Percentiles rank a stretch among this genome's conserved stretches.
These are phyloP conservation scores for Drosophila chauvacae DNA, from an alignment of 1,140 invertebrate species.

Conservation along the genomic window DNA sequence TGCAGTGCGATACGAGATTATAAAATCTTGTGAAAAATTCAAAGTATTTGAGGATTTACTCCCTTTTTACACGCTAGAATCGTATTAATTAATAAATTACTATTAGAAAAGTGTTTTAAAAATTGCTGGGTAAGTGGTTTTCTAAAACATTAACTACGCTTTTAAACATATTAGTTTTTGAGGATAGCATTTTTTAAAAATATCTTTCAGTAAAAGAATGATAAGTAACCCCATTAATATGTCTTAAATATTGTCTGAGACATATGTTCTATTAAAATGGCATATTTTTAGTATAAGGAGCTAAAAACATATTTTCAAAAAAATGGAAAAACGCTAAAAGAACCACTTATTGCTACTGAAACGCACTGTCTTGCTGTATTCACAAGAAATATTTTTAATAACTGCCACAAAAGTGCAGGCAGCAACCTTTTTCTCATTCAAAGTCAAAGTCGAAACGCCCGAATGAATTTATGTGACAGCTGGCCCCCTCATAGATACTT, in stretches of 20 bases:
- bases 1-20: constrained; percentile 27
- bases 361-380: constrained; percentile 3
- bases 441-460: constrained; percentile 64
- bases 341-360: not conserved
- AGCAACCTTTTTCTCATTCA: constrained; percentile 40
- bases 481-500: constrained; percentile 5
- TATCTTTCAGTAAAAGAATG: not conserved
- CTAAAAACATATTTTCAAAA: not conserved
- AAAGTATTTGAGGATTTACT: not conserved
- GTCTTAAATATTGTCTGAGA: not conserved
- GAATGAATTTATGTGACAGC: constrained; percentile 57
- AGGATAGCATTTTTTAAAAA: not conserved
- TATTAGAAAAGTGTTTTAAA: no score
- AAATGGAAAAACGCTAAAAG: not conserved
- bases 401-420: constrained; percentile 38
- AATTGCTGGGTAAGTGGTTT: not conserved
- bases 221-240: not conserved
- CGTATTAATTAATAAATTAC: not conserved
- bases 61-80: not conserved
- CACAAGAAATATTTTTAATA: constrained; percentile 47
- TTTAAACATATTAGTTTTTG: not conserved
- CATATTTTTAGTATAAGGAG: not conserved
- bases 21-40: not conserved
- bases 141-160: no score
- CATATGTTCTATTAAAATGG: not conserved